Conservation (phyloP, 2,888 invertebrate genomes). For the Hypena proboscidalis region DNA sequence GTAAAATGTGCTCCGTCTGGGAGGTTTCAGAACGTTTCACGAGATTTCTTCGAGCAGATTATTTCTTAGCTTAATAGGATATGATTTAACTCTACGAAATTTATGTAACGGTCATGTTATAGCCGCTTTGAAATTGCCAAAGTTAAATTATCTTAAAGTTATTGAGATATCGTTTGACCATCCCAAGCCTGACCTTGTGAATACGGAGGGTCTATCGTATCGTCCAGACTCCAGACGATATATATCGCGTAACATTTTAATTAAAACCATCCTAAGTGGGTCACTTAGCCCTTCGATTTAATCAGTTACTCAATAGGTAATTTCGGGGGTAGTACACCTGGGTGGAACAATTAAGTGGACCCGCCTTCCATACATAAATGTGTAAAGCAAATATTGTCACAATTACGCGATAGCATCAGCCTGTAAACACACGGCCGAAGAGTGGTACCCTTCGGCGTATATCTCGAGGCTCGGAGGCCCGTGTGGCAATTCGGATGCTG, state of each 20-base stretch:
- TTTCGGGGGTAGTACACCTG: conserved; percentile 47
- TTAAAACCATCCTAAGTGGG: conserved; percentile 43
- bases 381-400: conserved; percentile 82
- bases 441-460: conserved; percentile 74
- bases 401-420: conserved; percentile 82
- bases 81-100: too few species aligned
- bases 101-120: neutral
- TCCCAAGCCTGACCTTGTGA: conserved; percentile 14
- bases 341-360: conserved; percentile 65
- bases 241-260: conserved; percentile 45
- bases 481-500: conserved; percentile 55
- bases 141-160: conserved; percentile 10
- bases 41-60: neutral
- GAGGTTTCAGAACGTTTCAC: neutral
- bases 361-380: conserved; percentile 69
- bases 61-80: too few species aligned
- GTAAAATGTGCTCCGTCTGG: conserved; percentile 8
- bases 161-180: conserved; percentile 9
- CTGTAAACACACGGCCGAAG: conserved; percentile 74
- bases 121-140: neutral
- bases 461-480: conserved; percentile 63
- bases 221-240: conserved; percentile 37
- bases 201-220: conserved; percentile 17
- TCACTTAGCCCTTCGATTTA: conserved; percentile 57
- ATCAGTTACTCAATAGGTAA: conserved; percentile 62